A percentile compares a stretch with the other conserved stretches of the same genome.
Conservation (phyloP, 1,140 invertebrate genomes). For the Drosophila paulistorum region DNA sequence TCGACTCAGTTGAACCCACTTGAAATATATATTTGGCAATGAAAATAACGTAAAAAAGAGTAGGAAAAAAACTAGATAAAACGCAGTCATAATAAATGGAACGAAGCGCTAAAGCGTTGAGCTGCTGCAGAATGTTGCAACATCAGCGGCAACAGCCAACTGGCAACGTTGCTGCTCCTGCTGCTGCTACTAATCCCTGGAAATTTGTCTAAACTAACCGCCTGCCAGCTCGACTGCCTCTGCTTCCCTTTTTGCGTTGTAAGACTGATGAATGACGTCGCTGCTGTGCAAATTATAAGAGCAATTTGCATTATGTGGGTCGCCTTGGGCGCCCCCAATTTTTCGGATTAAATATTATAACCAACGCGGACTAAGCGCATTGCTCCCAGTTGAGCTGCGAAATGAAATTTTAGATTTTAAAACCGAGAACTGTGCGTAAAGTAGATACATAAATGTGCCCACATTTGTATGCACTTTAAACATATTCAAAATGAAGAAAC, state of each 20-base stretch:
- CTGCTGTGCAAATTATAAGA: conserved; percentile 76
- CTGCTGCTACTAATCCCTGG: conserved; percentile 58
- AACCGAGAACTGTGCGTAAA: neutral
- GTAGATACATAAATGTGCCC: neutral
- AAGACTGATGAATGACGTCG: conserved; percentile 72
- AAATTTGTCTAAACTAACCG: conserved; percentile 66
- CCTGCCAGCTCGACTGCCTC: conserved; percentile 1
- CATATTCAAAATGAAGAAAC: no score
- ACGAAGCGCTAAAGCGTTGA: conserved; percentile 67
- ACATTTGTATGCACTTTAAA: neutral
- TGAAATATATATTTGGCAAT: conserved; percentile 78
- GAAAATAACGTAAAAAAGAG: conserved; percentile 47
- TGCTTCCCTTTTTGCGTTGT: conserved; percentile 20
- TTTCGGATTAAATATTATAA: conserved; percentile 44
- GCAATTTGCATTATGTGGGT: conserved; percentile 79
- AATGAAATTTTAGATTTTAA: conserved; percentile 44
- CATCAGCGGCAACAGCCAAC: conserved; percentile 39
- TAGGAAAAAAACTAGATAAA: conserved; percentile 43
- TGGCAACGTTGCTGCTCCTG: conserved; percentile 23
- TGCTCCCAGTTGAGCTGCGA: conserved; percentile 46
- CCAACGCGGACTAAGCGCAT: conserved; percentile 16
- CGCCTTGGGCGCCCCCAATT: conserved; percentile 38
- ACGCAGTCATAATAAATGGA: conserved; percentile 70
- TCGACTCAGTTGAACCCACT: conserved; percentile 58
- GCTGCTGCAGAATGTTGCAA: conserved; percentile 63